Evolutionary conservation across 2,797 vertebrate species (phyloP).

Genomic region (Margarornis squamiger): DNA sequence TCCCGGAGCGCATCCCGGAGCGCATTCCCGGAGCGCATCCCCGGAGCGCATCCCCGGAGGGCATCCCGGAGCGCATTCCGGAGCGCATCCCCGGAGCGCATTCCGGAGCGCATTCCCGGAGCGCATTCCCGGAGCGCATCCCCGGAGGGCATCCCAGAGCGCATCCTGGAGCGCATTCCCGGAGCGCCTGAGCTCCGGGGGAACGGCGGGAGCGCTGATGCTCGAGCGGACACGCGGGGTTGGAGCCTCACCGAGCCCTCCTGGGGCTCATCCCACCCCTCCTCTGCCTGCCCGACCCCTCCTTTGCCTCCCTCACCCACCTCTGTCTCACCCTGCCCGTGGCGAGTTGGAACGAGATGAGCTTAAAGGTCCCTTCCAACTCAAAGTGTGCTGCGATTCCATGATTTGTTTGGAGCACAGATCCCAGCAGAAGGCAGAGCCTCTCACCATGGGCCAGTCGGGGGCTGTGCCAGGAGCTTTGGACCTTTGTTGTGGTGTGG

Average conservation of each 20-base stretch:
- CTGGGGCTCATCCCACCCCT: background rate
- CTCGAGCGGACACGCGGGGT: background rate
- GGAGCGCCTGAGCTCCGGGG: background rate
- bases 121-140: background rate
- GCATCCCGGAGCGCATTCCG: too few species aligned
- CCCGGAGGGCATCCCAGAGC: conserved; percentile 40
- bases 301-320: background rate
- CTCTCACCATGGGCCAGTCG: background rate
- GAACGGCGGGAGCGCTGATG: background rate
- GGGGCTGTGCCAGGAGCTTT: background rate
- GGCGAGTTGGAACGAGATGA: too few species aligned
- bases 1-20: conserved; percentile 60
- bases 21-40: conserved; percentile 43
- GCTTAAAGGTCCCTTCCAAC: background rate
- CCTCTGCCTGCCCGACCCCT: background rate
- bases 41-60: background rate
- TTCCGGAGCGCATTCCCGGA: too few species aligned
- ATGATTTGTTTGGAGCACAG: background rate
- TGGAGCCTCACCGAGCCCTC: background rate
- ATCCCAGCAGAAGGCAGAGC: background rate
- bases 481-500: background rate
- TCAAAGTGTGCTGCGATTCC: background rate
- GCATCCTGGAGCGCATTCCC: conserved; percentile 41
- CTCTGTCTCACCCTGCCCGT: background rate
- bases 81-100: too few species aligned